Conservation (phyloP, 2,888 invertebrate genomes). For the Microchrysa polita region DNA sequence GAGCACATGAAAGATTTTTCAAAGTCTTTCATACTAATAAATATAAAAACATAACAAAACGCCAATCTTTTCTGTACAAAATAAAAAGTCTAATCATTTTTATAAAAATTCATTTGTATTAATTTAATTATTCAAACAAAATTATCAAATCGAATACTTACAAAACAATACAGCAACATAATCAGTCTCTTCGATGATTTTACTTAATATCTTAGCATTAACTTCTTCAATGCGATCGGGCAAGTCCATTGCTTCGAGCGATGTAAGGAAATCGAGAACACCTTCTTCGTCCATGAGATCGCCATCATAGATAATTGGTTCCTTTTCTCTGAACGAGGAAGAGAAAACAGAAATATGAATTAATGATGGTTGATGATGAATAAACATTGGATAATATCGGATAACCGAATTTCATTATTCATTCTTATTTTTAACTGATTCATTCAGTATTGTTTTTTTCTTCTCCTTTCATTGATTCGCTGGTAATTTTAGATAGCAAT, state of each 20-base stretch:
- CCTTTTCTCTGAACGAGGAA: constrained; percentile 76
- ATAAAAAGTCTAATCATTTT: too few relatives aligned
- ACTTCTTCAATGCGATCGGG: constrained; percentile 96
- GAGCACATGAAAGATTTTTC: too few relatives aligned
- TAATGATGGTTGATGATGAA: too few relatives aligned
- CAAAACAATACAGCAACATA: constrained; percentile 94
- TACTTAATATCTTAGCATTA: constrained; percentile 86
- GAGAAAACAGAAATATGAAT: too few relatives aligned
- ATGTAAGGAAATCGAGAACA: constrained; percentile 92
- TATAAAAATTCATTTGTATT: too few relatives aligned
- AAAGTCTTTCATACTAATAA: too few relatives aligned
- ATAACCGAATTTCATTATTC: too few relatives aligned
- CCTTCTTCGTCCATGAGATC: constrained; percentile 95
- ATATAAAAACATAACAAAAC: too few relatives aligned
- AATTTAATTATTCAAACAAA: neutral
- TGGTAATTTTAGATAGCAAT: too few relatives aligned
- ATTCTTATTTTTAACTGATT: too few relatives aligned
- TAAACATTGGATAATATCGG: too few relatives aligned
- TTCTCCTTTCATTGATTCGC: neutral
- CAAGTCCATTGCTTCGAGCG: constrained; percentile 93
- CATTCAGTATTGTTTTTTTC: neutral
- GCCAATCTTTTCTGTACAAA: too few relatives aligned
- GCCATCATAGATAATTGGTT: constrained; percentile 96
- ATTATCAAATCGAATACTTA: constrained; percentile 70
- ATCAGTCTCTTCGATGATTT: constrained; percentile 90